Evolutionary conservation across 2,113 vertebrate species (phyloP), one percentile per base, ranked within the genome.

Genomic region (Theristicus caerulescens): DNA sequence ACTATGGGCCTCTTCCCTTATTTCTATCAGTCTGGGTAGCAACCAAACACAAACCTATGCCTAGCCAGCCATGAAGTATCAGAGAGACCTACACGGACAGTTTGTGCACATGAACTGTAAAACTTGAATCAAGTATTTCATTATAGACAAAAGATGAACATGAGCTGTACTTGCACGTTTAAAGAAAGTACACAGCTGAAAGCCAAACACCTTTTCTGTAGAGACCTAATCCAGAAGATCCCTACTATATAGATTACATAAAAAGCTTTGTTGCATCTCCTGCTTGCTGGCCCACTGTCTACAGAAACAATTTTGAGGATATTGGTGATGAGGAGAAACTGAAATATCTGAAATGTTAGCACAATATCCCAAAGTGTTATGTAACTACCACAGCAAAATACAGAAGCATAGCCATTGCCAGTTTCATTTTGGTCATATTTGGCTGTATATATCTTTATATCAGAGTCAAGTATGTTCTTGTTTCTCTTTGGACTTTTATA

Each of bases 321-420:
- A 96, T 44, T 3, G 1, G 65, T 83, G 83, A 94, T 89, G 92
- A 85, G 90, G 72, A 95, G 90, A 95, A 93, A 95, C 57, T 83
- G 74, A 94, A 89, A 89, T 81, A 94, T 83, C 82, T 94, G 88
- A 95, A 96, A 92, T 85, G 65, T 82, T 52, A 59, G 62, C 76
- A 85, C 6, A 72, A 65, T 44, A 88, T 95, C 85, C 72, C 58
- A 66, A 97, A 86, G 65, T 47, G 46, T 62, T 71, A 59, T 20
- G 47, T 83, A 94, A 91, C 80, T 26, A 91, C 25, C 52, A 42
- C 20, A 58, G 55, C 72, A 90, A 76, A 95, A 88, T 78, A 76
- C 58, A 81, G 13, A 81, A 94, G 62, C 31, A 47, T 31, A 66
- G 34, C 34, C 36, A 64, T 13, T 90, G 66, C 88, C 83, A 95